Evolutionary conservation across 2,797 vertebrate species (phyloP), one percentile per base, ranked within the genome.

Genomic region (Chelonia mydas): DNA sequence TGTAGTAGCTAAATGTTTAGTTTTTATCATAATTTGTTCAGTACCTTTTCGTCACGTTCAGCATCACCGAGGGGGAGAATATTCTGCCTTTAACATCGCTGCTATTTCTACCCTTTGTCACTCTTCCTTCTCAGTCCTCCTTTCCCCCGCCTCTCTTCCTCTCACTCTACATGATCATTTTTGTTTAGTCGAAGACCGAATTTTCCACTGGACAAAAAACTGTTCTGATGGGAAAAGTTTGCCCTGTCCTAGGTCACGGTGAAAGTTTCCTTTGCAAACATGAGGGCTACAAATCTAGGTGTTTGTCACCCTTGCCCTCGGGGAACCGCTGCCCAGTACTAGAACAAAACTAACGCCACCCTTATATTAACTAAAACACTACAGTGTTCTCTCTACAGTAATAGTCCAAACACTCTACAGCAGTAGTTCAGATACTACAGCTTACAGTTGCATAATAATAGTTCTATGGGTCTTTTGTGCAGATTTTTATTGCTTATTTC

Each of bases 61-160:
- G n/a, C 28, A 88, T 37, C 31, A 5, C 72, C 28, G 17, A 61
- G 61, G 76, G 27, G 41, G 53, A 76, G n/a, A 81, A 49, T 11
- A 9, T 11, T 16, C 19, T 89, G 27, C 19, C 13, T 33, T 1
- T 1, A 55, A 50, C 41, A 41, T 50, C 19, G 0, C n/a, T 16
- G 15, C n/a, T 55, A 21, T 28, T 53, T 47, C 49, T 74, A 5
- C 72, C 33, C 37, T 59, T 23, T 31, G 21, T 37, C n/a, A 50
- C 23, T 61, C 51, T 68, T 74, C 28, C 51, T 82, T 74, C 28
- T 79, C 45, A 6, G 0, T 50, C 37, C 6, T 1, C 21, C 51
- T 0, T 61, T 74, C 37, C 23, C 53, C 41, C 3, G 41, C 65
- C 7, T 57, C 77, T 47, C 74, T 80, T 28, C 47, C 55, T 54